These are phyloP conservation scores for Ciconia maguari DNA, from an alignment of 2,113 vertebrate genomes.

Conservation along the genomic window DNA sequence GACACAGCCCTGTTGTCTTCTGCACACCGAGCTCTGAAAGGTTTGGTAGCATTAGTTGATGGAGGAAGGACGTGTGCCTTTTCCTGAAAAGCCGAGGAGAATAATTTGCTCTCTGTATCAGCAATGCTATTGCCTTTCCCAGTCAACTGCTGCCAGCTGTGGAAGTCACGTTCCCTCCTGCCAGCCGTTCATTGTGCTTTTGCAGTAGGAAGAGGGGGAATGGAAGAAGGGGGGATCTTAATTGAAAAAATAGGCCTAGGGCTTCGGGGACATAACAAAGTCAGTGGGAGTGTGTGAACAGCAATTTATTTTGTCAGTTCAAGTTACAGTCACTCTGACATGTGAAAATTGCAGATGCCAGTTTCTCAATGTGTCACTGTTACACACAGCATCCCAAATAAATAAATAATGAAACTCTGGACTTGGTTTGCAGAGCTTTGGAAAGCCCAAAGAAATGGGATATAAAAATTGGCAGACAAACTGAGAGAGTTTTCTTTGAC, in stretches of 20 bases:
- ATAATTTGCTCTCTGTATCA: not conserved
- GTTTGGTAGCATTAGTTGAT: not conserved
- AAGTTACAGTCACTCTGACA: slow-evolving; percentile 53
- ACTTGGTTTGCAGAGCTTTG: not conserved
- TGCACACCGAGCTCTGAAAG: accelerated
- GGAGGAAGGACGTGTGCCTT: not conserved
- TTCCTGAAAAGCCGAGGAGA: not conserved
- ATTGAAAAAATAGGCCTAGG: slow-evolving; percentile 62
- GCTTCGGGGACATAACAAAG: slow-evolving; percentile 55
- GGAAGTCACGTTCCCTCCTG: slow-evolving; percentile 41
- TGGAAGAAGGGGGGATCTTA: slow-evolving; percentile 45
- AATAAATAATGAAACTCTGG: slow-evolving; percentile 40
- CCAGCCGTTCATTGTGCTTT: slow-evolving; percentile 16
- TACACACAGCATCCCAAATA: slow-evolving; percentile 36
- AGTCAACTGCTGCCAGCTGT: slow-evolving; percentile 49
- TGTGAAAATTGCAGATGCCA: slow-evolving; percentile 59
- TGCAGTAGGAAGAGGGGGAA: slow-evolving; percentile 11
- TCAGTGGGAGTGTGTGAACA: slow-evolving; percentile 48
- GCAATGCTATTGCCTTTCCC: not conserved
- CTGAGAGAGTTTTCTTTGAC: not conserved
- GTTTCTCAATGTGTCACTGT: slow-evolving; percentile 42
- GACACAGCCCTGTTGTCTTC: not conserved
- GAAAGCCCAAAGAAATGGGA: not conserved
- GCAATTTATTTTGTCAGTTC: slow-evolving; percentile 63
- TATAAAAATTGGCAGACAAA: not conserved